Conservation (phyloP, 2,888 invertebrate species). For the Drosophila flavopinicola region DNA sequence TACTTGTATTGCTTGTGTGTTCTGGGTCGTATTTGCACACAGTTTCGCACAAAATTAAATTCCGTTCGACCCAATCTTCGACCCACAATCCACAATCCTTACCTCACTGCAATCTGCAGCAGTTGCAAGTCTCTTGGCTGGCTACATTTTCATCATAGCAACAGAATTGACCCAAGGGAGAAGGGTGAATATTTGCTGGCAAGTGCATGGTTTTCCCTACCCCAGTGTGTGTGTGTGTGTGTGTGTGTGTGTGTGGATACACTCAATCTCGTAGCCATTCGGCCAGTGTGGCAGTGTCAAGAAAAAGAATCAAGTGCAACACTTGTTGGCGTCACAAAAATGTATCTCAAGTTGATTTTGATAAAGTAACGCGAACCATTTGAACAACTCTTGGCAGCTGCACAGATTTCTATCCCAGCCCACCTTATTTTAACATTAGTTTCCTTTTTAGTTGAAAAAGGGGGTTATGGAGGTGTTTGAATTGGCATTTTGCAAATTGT, state of each 20-base stretch:
- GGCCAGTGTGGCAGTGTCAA: conserved; percentile 53
- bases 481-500: conserved; percentile 21
- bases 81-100: conserved; percentile 57
- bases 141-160: conserved; percentile 49
- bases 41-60: conserved; percentile 74
- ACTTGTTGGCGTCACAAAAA: conserved; percentile 77
- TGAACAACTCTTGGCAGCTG: conserved; percentile 40
- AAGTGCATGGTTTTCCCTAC: conserved; percentile 9
- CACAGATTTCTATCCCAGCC: conserved; percentile 12
- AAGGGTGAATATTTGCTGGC: conserved; percentile 1
- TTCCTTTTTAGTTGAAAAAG: conserved; percentile 9
- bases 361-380: conserved; percentile 55
- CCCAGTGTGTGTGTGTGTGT: neutral
- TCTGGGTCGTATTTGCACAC: conserved; percentile 47
- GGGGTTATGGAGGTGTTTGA: conserved; percentile 11
- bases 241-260: conserved; percentile 33
- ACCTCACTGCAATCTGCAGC: conserved; percentile 41
- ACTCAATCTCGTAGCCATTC: conserved; percentile 47
- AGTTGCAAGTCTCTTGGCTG: conserved; percentile 25
- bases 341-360: conserved; percentile 66
- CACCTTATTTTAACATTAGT: neutral
- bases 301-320: conserved; percentile 76
- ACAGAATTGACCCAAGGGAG: conserved; percentile 19
- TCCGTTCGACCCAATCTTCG: conserved; percentile 55
- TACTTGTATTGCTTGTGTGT: conserved; percentile 19